A percentile compares a stretch with the other conserved stretches of the same genome.
phyloP scores from a whole-genome alignment of 64 coral and sea anemone species.

The Actinia tenebrosa region DNA sequence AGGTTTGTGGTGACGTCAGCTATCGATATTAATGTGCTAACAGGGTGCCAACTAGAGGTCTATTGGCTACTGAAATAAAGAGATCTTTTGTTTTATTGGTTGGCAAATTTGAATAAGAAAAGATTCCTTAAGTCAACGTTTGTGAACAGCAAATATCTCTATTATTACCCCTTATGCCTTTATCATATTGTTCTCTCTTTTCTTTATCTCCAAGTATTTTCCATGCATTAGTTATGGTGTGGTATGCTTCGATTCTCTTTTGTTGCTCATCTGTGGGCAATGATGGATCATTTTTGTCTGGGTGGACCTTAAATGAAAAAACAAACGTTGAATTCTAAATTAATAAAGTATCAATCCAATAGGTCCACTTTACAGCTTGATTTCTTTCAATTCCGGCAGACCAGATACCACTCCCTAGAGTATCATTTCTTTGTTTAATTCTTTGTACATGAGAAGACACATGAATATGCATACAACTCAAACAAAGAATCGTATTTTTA shows the following conservation, averaged over 20 bases:
- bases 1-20: too few species aligned
- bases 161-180: conserved; percentile 62
- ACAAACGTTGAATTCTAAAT: background rate
- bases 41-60: too few species aligned
- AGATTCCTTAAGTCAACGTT: too few species aligned
- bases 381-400: too few species aligned
- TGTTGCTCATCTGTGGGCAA: conserved; percentile 4
- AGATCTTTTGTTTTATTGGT: background rate
- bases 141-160: background rate
- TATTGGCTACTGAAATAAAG: background rate
- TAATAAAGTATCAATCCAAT: background rate
- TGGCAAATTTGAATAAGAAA: too few species aligned
- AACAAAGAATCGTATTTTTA: too few species aligned
- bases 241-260: conserved; percentile 38
- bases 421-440: too few species aligned
- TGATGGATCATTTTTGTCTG: conserved; percentile 64
- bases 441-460: too few species aligned
- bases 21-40: too few species aligned
- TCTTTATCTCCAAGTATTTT: conserved; percentile 57
- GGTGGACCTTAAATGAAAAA: conserved; percentile 62
- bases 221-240: conserved; percentile 82
- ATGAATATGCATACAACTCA: too few species aligned
- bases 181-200: conserved; percentile 58
- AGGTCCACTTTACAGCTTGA: too few species aligned
- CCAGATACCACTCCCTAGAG: too few species aligned